phyloP scores from a whole-genome alignment of 1,140 invertebrate species.

The Globodera ellingtonae region DNA sequence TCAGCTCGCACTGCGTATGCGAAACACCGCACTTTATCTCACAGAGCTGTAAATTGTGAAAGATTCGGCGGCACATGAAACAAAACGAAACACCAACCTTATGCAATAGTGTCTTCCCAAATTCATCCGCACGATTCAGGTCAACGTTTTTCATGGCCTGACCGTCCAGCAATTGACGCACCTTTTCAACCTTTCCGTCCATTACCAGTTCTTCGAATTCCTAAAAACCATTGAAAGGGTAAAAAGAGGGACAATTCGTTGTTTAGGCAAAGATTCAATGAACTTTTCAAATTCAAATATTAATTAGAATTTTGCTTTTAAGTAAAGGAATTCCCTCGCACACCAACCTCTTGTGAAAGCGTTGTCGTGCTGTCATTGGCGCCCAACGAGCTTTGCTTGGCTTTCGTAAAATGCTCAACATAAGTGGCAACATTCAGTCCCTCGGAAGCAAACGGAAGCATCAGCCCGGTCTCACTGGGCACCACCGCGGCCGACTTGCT shows the following conservation, averaged over 20 bases:
- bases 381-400: background rate
- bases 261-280: background rate
- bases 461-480: background rate
- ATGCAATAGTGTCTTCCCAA: conserved; percentile 29
- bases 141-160: conserved; percentile 13
- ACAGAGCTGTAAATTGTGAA: conserved; percentile 27
- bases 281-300: no score
- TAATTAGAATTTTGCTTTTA: no score
- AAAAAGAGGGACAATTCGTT: background rate
- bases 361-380: background rate
- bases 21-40: conserved; percentile 29
- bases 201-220: conserved; percentile 36
- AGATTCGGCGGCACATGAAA: conserved; percentile 1
- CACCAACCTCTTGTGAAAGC: conserved; percentile 3
- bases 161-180: conserved; percentile 7
- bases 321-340: background rate
- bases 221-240: background rate
- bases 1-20: conserved; percentile 36
- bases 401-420: background rate
- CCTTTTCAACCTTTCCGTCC: conserved; percentile 39
- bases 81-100: conserved; percentile 18
- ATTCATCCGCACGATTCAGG: conserved; percentile 23
- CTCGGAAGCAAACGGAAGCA: background rate
- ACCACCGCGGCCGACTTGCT: background rate
- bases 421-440: conserved; percentile 1